phyloP scores from a whole-genome alignment of 1,140 invertebrate genomes.

The Calephelis virginiensis region DNA sequence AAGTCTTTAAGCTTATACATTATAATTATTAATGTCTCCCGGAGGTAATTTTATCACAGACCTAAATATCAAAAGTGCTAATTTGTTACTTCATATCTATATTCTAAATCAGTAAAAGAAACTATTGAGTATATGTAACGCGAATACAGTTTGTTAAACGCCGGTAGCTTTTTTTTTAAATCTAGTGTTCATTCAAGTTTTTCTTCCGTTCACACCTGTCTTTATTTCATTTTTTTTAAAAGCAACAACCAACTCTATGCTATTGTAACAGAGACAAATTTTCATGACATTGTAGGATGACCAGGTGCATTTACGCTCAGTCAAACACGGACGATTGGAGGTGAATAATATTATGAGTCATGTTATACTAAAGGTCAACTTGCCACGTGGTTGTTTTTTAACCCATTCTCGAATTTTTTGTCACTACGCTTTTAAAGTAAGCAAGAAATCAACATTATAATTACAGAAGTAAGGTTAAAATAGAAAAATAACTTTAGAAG shows the following conservation, averaged over 20 bases:
- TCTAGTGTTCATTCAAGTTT: constrained; percentile 33
- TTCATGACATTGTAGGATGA: constrained; percentile 21
- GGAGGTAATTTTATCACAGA: too few relatives aligned
- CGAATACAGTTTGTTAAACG: too few relatives aligned
- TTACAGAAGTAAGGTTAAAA: too few relatives aligned
- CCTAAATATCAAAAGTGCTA: too few relatives aligned
- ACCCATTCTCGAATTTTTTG: neutral
- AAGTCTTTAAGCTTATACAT: too few relatives aligned
- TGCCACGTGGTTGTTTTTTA: constrained; percentile 32
- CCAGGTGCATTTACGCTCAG: constrained; percentile 38
- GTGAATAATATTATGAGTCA: constrained; percentile 32
- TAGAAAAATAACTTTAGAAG: too few relatives aligned
- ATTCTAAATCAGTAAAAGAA: too few relatives aligned
- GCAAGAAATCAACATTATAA: too few relatives aligned
- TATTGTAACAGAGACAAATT: neutral
- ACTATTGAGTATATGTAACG: too few relatives aligned
- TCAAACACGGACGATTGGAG: constrained; percentile 27
- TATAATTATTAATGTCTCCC: too few relatives aligned
- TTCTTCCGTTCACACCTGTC: constrained; percentile 33
- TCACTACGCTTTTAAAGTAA: neutral
- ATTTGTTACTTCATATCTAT: too few relatives aligned
- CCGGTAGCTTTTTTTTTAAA: neutral
- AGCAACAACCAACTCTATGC: neutral
- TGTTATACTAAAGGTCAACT: constrained; percentile 24
- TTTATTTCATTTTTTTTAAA: neutral